These are phyloP conservation scores for Drosophila crucigera DNA, from an alignment of 2,888 invertebrate genomes.

Conservation along the genomic window DNA sequence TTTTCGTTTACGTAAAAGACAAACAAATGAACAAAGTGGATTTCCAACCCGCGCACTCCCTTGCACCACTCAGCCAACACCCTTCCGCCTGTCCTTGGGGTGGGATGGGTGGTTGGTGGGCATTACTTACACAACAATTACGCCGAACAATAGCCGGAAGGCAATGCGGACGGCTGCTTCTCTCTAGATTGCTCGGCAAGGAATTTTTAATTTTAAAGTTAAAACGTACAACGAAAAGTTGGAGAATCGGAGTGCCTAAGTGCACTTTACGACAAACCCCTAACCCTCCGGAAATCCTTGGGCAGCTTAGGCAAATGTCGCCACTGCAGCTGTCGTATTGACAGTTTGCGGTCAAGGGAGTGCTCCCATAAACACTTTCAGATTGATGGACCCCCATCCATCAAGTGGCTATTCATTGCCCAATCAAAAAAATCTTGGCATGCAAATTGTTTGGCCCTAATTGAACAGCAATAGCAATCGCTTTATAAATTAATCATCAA, in stretches of 20 bases:
- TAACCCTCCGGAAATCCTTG: conserved; percentile 29
- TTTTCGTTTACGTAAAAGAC: conserved; percentile 69
- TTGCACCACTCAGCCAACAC: conserved; percentile 21
- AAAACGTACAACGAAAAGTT: conserved; percentile 47
- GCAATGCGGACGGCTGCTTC: conserved; percentile 21
- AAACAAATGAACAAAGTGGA: conserved; percentile 82
- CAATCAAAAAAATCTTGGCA: conserved; percentile 48
- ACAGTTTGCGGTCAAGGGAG: conserved; percentile 74
- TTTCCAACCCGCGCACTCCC: conserved; percentile 51
- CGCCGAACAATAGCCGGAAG: conserved; percentile 64
- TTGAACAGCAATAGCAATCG: conserved; percentile 59
- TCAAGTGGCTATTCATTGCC: conserved; percentile 63
- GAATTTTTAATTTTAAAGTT: conserved; percentile 79
- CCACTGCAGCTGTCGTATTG: conserved; percentile 74
- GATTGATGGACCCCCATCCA: conserved; percentile 83
- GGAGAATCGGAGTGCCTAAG: conserved; percentile 37
- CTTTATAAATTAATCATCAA: conserved; percentile 76
- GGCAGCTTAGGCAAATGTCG: conserved; percentile 71
- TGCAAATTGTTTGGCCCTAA: conserved; percentile 72
- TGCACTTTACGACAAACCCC: conserved; percentile 59
- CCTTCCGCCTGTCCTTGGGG: conserved; percentile 24
- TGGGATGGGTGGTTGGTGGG: conserved; percentile 45
- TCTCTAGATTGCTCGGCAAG: conserved; percentile 24
- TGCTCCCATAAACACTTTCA: conserved; percentile 71
- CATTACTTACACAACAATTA: conserved; percentile 82